These are phyloP conservation scores for Nymphalis urticae DNA, from an alignment of 2,888 invertebrate genomes.

Conservation along the genomic window DNA sequence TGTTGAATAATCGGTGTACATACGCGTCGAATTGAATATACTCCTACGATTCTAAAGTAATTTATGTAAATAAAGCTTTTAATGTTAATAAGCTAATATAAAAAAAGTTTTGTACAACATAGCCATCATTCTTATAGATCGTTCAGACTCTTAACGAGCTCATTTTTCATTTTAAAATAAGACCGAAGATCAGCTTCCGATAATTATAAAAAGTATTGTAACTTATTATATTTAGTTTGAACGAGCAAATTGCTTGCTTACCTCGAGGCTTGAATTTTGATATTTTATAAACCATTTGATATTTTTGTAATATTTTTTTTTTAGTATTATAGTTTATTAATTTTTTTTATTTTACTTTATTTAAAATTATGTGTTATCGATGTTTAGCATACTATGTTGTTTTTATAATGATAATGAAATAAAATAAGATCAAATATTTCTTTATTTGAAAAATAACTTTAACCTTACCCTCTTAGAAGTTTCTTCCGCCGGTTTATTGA, in stretches of 20 bases:
- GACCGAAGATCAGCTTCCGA: slow-evolving; percentile 2
- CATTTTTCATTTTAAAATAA: slow-evolving; percentile 11
- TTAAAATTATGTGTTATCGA: not conserved
- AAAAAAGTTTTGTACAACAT: not conserved
- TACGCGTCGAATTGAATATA: no score
- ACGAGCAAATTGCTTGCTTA: not conserved
- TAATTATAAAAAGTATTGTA: slow-evolving; percentile 4
- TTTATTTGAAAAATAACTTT: not conserved
- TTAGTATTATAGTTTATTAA: no score
- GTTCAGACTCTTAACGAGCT: slow-evolving; percentile 2
- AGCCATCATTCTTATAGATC: not conserved
- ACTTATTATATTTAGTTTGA: not conserved
- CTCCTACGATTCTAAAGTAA: no score
- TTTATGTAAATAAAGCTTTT: no score
- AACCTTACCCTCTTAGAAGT: slow-evolving; percentile 1
- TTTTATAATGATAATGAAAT: not conserved
- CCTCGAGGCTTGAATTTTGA: not conserved
- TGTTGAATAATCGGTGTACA: no score
- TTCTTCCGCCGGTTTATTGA: slow-evolving; percentile 4
- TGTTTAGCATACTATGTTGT: no score
- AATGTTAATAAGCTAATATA: not conserved
- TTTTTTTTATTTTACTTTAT: no score
- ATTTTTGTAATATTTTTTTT: not conserved
- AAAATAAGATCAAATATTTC: not conserved
- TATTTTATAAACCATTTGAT: not conserved